Conservation (phyloP, 2,113 vertebrate species). For the Bubo blakistoni region DNA sequence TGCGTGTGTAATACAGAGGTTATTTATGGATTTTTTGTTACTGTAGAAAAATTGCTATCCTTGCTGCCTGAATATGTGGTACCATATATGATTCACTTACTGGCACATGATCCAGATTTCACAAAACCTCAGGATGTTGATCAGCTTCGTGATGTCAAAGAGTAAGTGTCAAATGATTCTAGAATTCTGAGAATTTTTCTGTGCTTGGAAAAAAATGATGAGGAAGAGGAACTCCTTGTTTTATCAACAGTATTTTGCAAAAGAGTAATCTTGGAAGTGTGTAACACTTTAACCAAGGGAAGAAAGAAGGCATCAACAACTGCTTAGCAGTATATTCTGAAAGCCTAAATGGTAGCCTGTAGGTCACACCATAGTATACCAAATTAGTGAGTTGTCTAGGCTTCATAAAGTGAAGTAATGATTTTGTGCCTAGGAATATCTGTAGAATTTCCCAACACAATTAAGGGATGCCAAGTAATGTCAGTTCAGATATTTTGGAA, state of each 20-base stretch:
- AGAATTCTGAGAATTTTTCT: background rate
- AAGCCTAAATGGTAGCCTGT: background rate
- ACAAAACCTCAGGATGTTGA: slow-evolving; percentile 97
- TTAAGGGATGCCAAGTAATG: background rate
- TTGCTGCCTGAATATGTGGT: slow-evolving; percentile 97
- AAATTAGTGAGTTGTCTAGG: background rate
- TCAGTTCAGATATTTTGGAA: background rate
- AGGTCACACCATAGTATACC: background rate
- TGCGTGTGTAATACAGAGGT: background rate
- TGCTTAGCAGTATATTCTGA: background rate
- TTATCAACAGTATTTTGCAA: background rate
- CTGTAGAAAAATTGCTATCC: slow-evolving; percentile 91
- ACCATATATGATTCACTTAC: slow-evolving; percentile 95
- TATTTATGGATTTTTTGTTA: slow-evolving; percentile 24
- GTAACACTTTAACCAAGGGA: background rate
- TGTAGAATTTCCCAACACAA: background rate
- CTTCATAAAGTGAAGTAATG: background rate
- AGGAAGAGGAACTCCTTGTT: background rate
- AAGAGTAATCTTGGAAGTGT: background rate
- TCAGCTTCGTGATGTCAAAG: slow-evolving; percentile 97
- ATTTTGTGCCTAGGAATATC: background rate
- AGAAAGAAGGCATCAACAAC: background rate
- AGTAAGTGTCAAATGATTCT: slow-evolving; percentile 79
- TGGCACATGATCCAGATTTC: slow-evolving; percentile 98
- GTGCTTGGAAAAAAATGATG: background rate